Conservation (phyloP, 1,140 invertebrate genomes). For the Nasonia longicornis region DNA sequence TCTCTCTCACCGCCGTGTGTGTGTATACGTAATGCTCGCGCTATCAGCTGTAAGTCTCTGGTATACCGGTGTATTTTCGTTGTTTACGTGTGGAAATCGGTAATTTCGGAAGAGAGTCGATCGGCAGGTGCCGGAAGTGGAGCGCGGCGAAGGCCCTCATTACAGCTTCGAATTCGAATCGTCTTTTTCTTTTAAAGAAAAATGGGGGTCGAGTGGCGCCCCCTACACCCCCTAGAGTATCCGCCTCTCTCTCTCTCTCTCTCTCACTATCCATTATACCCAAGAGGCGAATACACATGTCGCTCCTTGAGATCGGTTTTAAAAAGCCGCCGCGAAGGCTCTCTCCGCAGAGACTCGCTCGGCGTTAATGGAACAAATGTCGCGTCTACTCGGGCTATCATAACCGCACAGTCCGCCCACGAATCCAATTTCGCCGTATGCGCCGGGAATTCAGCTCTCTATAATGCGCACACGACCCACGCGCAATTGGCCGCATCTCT, state of each 20-base stretch:
- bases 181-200: neutral
- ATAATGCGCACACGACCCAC: neutral
- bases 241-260: neutral
- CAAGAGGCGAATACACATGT: neutral
- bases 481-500: constrained; percentile 1
- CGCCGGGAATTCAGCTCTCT: neutral
- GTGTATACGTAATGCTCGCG: neutral
- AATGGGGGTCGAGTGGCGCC: neutral
- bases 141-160: too few species aligned
- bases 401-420: neutral
- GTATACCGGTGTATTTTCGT: too few species aligned
- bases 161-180: too few species aligned
- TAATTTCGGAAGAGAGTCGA: too few species aligned
- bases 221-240: neutral
- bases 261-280: neutral
- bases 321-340: neutral
- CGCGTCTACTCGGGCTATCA: constrained; percentile 34
- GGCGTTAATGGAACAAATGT: constrained; percentile 64
- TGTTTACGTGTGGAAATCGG: too few species aligned
- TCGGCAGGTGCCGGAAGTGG: too few species aligned
- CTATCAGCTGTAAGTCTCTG: neutral
- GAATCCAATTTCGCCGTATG: constrained; percentile 19
- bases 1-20: neutral
- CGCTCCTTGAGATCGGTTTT: neutral
- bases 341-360: constrained; percentile 48